Evolutionary conservation across 92 coral and sea anemone genomes (phyloP), one percentile per base, ranked within the genome.

Genomic region (Epizoanthus ramosus): DNA sequence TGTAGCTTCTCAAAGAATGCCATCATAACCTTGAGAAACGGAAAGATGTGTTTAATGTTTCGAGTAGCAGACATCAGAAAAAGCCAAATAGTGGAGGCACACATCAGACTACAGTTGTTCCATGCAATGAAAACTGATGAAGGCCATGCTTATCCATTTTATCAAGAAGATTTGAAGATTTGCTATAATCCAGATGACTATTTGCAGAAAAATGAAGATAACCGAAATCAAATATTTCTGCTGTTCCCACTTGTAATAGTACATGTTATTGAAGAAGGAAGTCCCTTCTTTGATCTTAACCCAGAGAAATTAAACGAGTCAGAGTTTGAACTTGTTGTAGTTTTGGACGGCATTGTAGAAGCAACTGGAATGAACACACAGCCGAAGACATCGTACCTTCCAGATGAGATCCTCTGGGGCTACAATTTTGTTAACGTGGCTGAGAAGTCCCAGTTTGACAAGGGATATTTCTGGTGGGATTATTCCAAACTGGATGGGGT

Each of bases 331-430:
- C 68, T 96, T 56, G 97, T 96, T 5, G 85, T 83, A 13, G 92
- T 96, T 50, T 75, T 96, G 16, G 99, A 96, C 82, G 99, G 96
- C 2, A 91, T 96, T 22, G 93, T 96, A 4, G 99, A 96, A 80
- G 92, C 96, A 57, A 96, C 99, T 24, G 99, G 99, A 13, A 84
- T 96, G 89, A 96, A 95, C 64, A 93, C 97, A 0, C 99, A 96
- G 63, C 96, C 98, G 0, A 92, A 85, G 71, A 92, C 92, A 22
- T 96, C 99, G 3, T 96, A 94, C 65, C 86, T 94, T 0, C 88
- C 92, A 41, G 92, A 86, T 88, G 99, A 96, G 66, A 94, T 96
- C 28, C 91, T 92, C 50, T 94, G 99, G 99, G 98, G 98, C 17
- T 89, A 86, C 60, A 89, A 91, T 72, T 95, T 95, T 69, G 87